Evolutionary conservation across 2,113 vertebrate species (phyloP), one percentile per base, ranked within the genome.

Genomic region (Chaetodon trifascialis): DNA sequence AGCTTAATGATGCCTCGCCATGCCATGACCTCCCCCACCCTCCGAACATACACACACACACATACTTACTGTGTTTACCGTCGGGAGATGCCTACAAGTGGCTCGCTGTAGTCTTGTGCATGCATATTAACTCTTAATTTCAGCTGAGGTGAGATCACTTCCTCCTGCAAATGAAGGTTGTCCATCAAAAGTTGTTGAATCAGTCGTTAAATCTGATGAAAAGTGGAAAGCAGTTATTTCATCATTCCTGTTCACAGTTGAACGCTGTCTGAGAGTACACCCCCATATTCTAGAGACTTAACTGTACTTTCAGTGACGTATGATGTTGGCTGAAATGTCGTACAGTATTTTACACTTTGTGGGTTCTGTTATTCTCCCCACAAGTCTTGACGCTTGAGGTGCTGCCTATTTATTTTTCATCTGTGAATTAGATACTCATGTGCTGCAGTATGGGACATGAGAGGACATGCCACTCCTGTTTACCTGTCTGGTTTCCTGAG

Each of bases 401-500:
- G 68, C 73, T 16, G 51, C 64, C 63, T 73, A 34, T 88, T 88
- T 84, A 87, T 90, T 91, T 90, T 87, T 90, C 82, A 90, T 82
- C 63, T 86, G 64, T 74, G 83, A 92, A 93, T 93, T 74, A 90
- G 86, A 90, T 79, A 72, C 85, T 79, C 40, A 30, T 82, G 80
- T 17, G 7, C 76, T 55, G 84, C 86, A 69, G 73, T 60, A 15
- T 46, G 38, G 76, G 81, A 85, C 89, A 80, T 91, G 92, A 91
- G 75, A 76, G 54, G 83, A 86, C 91, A 87, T 83, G 91, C 83
- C 91, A 60, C 82, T 79, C 81, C 69, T 88, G 86, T 92, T 92
- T 91, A 92, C 91, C 84, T 88, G 92, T 90, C 91, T 93, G 88
- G 86, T 90, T 90, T 84, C 70, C 83, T 71, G 52, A 87, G 92